Percentiles rank a stretch among this genome's conserved stretches.
Evolutionary conservation across 1,140 invertebrate species (phyloP).

Genomic region (Papilio machaon): DNA sequence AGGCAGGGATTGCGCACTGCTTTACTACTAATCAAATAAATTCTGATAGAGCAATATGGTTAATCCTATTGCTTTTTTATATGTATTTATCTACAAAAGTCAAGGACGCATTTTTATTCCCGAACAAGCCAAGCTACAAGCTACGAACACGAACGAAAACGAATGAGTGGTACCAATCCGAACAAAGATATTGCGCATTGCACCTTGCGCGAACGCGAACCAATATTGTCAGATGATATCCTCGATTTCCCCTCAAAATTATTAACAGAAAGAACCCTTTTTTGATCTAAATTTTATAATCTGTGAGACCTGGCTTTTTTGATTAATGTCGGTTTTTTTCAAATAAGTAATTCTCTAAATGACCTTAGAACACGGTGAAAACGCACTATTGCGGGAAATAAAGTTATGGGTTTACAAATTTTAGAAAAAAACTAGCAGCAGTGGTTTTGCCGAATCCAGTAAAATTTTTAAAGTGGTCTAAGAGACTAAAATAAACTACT

Average conservation of each 20-base stretch:
- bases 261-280: background rate
- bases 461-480: no score
- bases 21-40: constrained; percentile 1
- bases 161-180: background rate
- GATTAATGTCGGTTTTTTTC: no score
- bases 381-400: no score
- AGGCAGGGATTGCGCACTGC: background rate
- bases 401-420: no score
- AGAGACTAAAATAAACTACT: no score
- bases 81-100: background rate
- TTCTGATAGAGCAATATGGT: background rate
- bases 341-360: no score
- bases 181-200: no score
- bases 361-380: no score
- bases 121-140: background rate
- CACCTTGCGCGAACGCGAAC: background rate
- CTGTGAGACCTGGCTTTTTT: background rate
- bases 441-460: no score
- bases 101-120: constrained; percentile 5
- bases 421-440: no score
- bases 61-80: background rate
- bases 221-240: background rate
- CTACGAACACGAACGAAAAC: background rate
- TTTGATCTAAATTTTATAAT: background rate
- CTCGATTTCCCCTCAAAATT: background rate